phyloP scores from a whole-genome alignment of 2,113 vertebrate genomes.

The Psilopogon haemacephalus region DNA sequence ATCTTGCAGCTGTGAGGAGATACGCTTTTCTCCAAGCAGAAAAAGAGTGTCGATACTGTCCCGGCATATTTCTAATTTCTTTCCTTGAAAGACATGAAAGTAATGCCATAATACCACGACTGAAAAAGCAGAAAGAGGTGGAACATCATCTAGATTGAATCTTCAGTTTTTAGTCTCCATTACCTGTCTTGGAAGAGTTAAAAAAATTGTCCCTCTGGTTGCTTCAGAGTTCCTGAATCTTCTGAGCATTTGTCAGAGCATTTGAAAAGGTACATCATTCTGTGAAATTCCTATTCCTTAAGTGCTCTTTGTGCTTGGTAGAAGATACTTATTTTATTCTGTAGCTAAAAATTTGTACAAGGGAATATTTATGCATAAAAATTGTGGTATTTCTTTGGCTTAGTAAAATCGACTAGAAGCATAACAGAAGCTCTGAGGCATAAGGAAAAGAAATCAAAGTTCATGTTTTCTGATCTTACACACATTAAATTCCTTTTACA shows the following conservation, averaged over 20 bases:
- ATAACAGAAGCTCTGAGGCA: slow-evolving; percentile 34
- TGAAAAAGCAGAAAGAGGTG: not conserved
- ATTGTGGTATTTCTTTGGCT: not conserved
- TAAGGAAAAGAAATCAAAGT: slow-evolving; percentile 65
- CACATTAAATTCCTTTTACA: slow-evolving; percentile 43
- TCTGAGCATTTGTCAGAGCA: not conserved
- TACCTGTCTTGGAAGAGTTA: not conserved
- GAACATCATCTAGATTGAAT: not conserved
- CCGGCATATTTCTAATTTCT: not conserved
- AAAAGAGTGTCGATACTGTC: not conserved
- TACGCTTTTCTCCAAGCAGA: not conserved
- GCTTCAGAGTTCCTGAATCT: not conserved
- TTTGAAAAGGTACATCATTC: not conserved
- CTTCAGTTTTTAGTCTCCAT: not conserved
- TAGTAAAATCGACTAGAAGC: not conserved
- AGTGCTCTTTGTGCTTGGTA: not conserved
- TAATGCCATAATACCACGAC: not conserved
- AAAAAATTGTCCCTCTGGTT: not conserved
- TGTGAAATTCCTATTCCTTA: not conserved
- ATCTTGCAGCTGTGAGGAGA: not conserved
- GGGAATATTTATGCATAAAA: not conserved
- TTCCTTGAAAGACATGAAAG: not conserved
- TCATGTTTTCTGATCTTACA: slow-evolving; percentile 26
- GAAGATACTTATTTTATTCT: not conserved
- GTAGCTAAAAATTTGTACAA: not conserved